These are phyloP conservation scores for Tethea ocularis DNA, from an alignment of 2,888 invertebrate genomes.

Conservation along the genomic window DNA sequence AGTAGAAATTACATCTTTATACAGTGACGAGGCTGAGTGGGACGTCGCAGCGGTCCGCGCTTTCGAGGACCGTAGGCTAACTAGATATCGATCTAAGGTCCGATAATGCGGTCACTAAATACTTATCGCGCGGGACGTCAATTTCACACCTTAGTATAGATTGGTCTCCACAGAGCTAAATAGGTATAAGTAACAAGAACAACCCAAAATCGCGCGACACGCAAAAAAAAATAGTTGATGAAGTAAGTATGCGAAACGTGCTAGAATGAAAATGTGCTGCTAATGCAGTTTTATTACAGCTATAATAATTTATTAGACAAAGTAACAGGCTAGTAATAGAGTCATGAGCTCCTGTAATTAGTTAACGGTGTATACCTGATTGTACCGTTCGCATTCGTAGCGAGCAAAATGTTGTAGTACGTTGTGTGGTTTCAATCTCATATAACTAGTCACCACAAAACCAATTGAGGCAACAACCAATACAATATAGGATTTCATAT, in stretches of 20 bases:
- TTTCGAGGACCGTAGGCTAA: no score
- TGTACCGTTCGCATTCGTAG: conserved; percentile 55
- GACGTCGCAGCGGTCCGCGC: no score
- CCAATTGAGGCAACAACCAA: not conserved
- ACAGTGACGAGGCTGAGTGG: no score
- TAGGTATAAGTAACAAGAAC: no score
- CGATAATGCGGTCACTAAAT: no score
- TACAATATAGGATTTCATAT: not conserved
- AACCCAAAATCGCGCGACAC: no score
- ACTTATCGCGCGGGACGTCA: no score
- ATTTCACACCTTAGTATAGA: no score
- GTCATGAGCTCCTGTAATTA: conserved; percentile 64
- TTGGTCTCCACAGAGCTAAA: no score
- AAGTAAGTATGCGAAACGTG: not conserved
- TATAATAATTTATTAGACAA: conserved; percentile 17
- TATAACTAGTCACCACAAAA: conserved; percentile 29
- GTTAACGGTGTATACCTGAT: conserved; percentile 68
- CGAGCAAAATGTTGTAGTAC: conserved; percentile 37
- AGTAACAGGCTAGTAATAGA: conserved; percentile 27
- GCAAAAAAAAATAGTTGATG: no score
- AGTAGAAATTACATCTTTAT: no score
- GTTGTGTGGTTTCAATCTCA: conserved; percentile 33
- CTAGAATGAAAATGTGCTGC: not conserved
- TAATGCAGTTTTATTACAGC: not conserved
- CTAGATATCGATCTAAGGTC: no score